phyloP scores from a whole-genome alignment of 2,888 invertebrate species.

The Hesperia comma region DNA sequence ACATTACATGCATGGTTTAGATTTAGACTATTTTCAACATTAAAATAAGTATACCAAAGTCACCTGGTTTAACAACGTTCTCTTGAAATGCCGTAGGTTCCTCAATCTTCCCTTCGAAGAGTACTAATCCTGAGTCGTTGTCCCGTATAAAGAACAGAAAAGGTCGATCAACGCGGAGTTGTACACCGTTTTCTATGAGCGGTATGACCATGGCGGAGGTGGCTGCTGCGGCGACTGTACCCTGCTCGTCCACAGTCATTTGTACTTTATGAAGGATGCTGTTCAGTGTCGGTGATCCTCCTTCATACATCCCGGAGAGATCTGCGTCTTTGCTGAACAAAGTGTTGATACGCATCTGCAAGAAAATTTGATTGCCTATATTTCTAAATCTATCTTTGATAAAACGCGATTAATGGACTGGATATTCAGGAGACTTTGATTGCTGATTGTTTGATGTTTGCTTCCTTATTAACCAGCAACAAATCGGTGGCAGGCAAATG shows the following conservation, averaged over 20 bases:
- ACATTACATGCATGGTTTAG: too few relatives aligned
- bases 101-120: slow-evolving; percentile 86
- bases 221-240: slow-evolving; percentile 86
- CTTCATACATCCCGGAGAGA: slow-evolving; percentile 81
- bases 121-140: slow-evolving; percentile 74
- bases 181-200: slow-evolving; percentile 81
- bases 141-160: slow-evolving; percentile 87
- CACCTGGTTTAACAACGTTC: slow-evolving; percentile 22
- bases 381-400: too few relatives aligned
- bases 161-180: slow-evolving; percentile 84
- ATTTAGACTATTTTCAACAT: too few relatives aligned
- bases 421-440: too few relatives aligned
- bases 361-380: slow-evolving; percentile 38
- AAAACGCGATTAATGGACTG: too few relatives aligned
- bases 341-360: slow-evolving; percentile 84
- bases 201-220: slow-evolving; percentile 85
- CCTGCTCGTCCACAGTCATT: slow-evolving; percentile 86
- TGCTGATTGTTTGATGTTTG: too few relatives aligned
- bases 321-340: slow-evolving; percentile 84
- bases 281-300: slow-evolving; percentile 70
- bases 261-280: slow-evolving; percentile 86
- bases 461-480: too few relatives aligned
- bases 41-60: too few relatives aligned
- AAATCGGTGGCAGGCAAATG: too few relatives aligned
- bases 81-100: slow-evolving; percentile 65